phyloP scores from a whole-genome alignment of 2,797 vertebrate species.

The Anabacerthia variegaticeps region DNA sequence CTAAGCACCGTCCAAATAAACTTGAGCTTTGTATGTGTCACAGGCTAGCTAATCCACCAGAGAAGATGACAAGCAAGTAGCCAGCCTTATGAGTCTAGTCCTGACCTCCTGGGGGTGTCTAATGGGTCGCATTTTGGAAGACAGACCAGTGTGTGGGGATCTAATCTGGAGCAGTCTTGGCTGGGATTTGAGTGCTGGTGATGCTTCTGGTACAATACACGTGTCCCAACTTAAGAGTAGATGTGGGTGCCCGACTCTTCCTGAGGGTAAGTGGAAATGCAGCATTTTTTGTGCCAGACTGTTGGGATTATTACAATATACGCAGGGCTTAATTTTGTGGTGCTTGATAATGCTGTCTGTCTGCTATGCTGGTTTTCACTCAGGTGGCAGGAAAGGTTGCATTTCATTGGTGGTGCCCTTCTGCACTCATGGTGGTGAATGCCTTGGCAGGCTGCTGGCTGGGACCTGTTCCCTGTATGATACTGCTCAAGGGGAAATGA shows the following conservation, averaged over 20 bases:
- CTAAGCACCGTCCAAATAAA: background rate
- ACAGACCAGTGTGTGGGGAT: background rate
- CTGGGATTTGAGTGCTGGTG: background rate
- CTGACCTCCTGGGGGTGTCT: background rate
- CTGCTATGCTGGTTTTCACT: background rate
- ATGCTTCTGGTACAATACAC: background rate
- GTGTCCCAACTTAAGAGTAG: background rate
- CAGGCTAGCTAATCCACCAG: background rate
- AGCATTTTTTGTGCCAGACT: background rate
- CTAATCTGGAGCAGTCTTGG: background rate
- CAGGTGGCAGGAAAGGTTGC: background rate
- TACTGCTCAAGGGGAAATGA: background rate
- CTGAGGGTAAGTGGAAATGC: background rate
- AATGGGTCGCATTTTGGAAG: background rate
- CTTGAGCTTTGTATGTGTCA: background rate
- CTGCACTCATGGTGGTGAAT: background rate
- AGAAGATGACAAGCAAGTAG: background rate
- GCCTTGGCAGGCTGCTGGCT: background rate
- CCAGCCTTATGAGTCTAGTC: background rate
- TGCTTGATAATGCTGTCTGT: background rate
- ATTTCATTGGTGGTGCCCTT: background rate
- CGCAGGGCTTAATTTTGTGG: background rate
- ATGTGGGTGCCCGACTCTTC: background rate
- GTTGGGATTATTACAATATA: background rate
- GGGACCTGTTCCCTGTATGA: background rate